Percentiles rank a stretch among this genome's conserved stretches.
These are phyloP conservation scores for Limosa lapponica DNA, from an alignment of 2,797 vertebrate genomes.

Conservation along the genomic window DNA sequence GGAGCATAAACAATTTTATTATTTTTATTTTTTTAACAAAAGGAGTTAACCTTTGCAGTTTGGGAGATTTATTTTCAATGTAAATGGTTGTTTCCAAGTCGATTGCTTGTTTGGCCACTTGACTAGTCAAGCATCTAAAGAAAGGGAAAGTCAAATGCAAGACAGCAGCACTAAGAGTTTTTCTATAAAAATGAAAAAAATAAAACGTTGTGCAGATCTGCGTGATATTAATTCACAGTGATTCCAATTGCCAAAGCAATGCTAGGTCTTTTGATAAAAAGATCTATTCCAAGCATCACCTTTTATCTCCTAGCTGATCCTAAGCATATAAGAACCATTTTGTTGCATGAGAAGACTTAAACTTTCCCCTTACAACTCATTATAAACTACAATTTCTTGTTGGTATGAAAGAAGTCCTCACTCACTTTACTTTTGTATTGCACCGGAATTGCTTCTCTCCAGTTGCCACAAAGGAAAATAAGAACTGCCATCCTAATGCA, in stretches of 20 bases:
- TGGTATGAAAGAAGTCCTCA: not conserved
- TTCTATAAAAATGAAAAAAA: not conserved
- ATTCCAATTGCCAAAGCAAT: not conserved
- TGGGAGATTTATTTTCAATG: not conserved
- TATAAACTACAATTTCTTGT: not conserved
- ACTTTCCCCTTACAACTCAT: not conserved
- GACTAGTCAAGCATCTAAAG: not conserved
- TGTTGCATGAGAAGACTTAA: not conserved
- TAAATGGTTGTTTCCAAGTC: not conserved
- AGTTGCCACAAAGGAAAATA: not conserved
- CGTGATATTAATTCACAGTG: not conserved
- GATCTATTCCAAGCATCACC: not conserved
- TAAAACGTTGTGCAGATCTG: not conserved
- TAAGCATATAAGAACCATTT: not conserved
- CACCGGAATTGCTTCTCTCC: not conserved
- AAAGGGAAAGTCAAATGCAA: not conserved
- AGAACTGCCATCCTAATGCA: not conserved
- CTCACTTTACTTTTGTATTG: not conserved
- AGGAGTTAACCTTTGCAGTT: not conserved
- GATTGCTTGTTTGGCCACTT: not conserved
- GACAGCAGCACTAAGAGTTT: not conserved
- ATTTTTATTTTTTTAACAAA: no score
- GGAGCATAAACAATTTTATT: not conserved
- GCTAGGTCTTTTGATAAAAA: not conserved
- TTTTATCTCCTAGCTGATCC: not conserved